These are phyloP conservation scores for Daubentonia madagascariensis DNA, from an alignment of 2,113 vertebrate genomes.

Conservation along the genomic window DNA sequence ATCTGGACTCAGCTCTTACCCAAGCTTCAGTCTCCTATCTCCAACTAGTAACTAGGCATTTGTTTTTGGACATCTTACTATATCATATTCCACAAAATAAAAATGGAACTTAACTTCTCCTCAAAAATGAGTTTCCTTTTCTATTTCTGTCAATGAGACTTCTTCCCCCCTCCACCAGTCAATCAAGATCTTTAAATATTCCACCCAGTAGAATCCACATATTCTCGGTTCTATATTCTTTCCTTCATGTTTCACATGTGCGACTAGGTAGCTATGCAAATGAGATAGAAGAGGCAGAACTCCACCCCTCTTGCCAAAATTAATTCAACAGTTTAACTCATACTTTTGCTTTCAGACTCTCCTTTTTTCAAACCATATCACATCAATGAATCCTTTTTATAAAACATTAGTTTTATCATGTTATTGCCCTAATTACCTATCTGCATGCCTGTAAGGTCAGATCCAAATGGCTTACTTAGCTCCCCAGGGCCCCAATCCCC, in stretches of 20 bases:
- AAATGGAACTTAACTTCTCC: background rate
- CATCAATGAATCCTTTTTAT: background rate
- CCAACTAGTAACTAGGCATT: background rate
- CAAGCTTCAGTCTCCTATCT: constrained; percentile 12
- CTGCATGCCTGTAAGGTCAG: background rate
- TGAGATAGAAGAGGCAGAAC: background rate
- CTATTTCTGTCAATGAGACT: background rate
- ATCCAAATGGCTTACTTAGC: background rate
- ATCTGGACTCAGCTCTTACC: background rate
- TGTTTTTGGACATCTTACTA: background rate
- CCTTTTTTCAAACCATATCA: background rate
- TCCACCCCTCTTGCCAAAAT: background rate
- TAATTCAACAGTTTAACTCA: constrained; percentile 15
- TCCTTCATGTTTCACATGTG: background rate
- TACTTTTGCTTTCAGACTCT: background rate
- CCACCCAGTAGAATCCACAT: background rate
- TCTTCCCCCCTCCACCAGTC: background rate
- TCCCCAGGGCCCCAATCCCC: background rate
- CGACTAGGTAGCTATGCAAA: background rate
- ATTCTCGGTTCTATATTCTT: constrained; percentile 16
- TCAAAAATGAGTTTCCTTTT: background rate
- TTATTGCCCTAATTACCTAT: background rate
- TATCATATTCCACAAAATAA: background rate
- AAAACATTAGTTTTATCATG: background rate
- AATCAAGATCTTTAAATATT: constrained; percentile 9